A percentile compares a stretch with the other conserved stretches of the same genome.
These are phyloP conservation scores for Myathropa florea DNA, from an alignment of 2,888 invertebrate species.

Conservation along the genomic window DNA sequence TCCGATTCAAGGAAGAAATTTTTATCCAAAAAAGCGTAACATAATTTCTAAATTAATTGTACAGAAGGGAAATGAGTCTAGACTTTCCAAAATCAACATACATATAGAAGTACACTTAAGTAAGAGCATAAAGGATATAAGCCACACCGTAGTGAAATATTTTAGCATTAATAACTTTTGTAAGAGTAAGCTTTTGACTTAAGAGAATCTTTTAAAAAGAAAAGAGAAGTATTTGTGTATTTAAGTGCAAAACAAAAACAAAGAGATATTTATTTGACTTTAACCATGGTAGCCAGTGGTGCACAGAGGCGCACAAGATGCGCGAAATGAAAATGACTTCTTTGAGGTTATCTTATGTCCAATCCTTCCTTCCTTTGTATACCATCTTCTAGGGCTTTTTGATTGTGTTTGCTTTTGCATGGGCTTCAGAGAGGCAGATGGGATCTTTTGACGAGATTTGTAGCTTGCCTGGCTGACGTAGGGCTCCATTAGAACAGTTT, in stretches of 20 bases:
- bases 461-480: no score
- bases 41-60: constrained; percentile 71
- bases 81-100: constrained; percentile 38
- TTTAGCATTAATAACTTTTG: constrained; percentile 14
- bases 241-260: background rate
- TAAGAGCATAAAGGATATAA: constrained; percentile 4
- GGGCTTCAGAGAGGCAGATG: no score
- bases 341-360: no score
- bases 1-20: constrained; percentile 43
- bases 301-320: no score
- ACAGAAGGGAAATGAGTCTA: constrained; percentile 43
- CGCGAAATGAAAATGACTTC: no score
- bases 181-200: background rate
- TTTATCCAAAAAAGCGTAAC: constrained; percentile 70
- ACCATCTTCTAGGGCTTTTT: no score
- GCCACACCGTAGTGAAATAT: constrained; percentile 29
- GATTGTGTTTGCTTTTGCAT: no score
- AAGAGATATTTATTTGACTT: background rate
- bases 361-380: no score
- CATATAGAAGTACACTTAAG: background rate
- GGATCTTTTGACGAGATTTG: no score
- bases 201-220: background rate
- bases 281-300: background rate
- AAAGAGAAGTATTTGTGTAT: background rate
- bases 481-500: no score